These are phyloP conservation scores for Norana najaformis DNA, from an alignment of 2,888 invertebrate genomes.

Conservation along the genomic window DNA sequence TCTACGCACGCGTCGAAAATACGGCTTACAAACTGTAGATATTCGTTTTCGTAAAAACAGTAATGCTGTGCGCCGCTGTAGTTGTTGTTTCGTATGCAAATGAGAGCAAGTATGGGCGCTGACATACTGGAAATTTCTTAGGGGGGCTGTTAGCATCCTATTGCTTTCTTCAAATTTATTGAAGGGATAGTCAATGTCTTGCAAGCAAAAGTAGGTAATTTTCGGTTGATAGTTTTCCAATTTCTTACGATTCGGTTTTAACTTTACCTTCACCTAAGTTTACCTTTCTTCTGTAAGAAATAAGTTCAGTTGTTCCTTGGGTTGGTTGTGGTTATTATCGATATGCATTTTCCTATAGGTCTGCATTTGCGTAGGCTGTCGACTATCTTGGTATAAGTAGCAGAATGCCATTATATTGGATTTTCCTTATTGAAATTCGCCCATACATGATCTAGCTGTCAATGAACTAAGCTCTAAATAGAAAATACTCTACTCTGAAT, in stretches of 20 bases:
- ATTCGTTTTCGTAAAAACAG: not conserved
- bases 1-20: not conserved
- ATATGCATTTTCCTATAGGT: not conserved
- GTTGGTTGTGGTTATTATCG: not conserved
- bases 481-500: not conserved
- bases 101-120: slow-evolving; percentile 3
- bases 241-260: too few species aligned
- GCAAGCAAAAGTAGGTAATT: too few species aligned
- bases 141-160: not conserved
- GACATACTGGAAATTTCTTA: not conserved
- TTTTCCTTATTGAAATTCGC: not conserved
- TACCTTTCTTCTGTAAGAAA: not conserved
- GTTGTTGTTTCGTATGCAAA: not conserved
- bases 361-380: not conserved
- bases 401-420: not conserved
- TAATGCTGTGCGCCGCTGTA: not conserved
- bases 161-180: not conserved
- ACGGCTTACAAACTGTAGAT: slow-evolving; percentile 13
- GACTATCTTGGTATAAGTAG: not conserved
- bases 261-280: too few species aligned
- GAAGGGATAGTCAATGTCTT: not conserved
- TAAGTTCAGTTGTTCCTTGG: not conserved
- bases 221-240: too few species aligned
- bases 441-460: not conserved
- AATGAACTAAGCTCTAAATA: not conserved